Evolutionary conservation across 2,797 vertebrate genomes (phyloP).

Genomic region (Lindbergichthys nudifrons): DNA sequence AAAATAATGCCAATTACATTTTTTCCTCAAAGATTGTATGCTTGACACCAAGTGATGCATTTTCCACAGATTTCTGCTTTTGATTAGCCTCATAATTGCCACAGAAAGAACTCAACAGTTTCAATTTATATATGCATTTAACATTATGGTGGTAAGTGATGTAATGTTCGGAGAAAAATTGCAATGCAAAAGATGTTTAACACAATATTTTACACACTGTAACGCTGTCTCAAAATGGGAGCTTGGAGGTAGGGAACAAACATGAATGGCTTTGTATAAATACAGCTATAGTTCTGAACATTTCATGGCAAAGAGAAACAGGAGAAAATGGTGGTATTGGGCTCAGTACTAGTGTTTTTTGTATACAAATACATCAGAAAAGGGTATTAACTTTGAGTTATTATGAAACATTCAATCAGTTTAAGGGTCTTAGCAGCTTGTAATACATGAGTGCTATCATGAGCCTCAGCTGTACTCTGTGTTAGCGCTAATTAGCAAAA

Average conservation of each 20-base stretch:
- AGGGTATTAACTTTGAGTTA: not conserved
- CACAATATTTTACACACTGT: not conserved
- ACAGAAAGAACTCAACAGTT: not conserved
- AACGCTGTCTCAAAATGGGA: too few relatives aligned
- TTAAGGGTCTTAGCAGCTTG: not conserved
- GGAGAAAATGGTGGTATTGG: not conserved
- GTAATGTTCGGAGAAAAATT: not conserved
- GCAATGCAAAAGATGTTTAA: not conserved
- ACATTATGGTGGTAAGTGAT: not conserved
- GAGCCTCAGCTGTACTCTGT: not conserved
- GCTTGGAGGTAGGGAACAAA: not conserved
- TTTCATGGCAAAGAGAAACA: not conserved
- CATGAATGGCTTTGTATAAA: not conserved
- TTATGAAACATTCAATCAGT: not conserved
- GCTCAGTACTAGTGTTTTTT: not conserved
- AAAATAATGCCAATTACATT: not conserved
- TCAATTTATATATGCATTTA: not conserved
- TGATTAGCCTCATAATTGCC: not conserved
- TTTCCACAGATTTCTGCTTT: not conserved
- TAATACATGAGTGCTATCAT: not conserved
- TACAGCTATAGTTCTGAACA: not conserved
- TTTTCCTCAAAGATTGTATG: not conserved
- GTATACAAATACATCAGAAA: not conserved
- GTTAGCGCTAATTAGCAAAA: not conserved
- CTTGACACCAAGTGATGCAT: not conserved